Evolutionary conservation across 2,113 vertebrate genomes (phyloP), one percentile per base, ranked within the genome.

Genomic region (Apaloderma vittatum): DNA sequence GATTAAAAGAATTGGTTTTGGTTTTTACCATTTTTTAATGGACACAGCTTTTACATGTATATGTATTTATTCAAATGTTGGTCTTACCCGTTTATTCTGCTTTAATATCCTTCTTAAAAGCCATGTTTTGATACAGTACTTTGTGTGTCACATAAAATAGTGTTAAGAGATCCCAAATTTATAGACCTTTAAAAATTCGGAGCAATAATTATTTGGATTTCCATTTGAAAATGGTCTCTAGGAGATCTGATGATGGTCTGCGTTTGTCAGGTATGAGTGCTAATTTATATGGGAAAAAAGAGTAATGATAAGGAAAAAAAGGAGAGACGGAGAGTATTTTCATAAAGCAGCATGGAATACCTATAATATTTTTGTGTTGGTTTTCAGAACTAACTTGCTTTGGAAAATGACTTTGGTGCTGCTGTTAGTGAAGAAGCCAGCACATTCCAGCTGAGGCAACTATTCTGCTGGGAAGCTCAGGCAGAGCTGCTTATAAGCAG

Each of bases 91-190:
- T 92, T 43, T 46, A 82, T 71, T 78, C 16, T 73, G 19, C 80
- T 93, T 91, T 86, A 67, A 83, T 49, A 78, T 70, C 20, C 55
- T 72, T 5, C 8, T 70, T 96, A 90, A 90, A 93, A 88, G 10
- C 1, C 30, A 67, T 3, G 21, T 67, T 95, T 90, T 71, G 14
- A 83, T 86, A 43, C 21, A 58, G 11, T 12, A 6, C 2, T 82
- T 94, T 90, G 6, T 76, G 14, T 59, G 27, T 48, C 4, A 3
- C 36, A 86, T 84, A 93, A 86, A 88, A 79, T 55, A 88, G 29
- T 85, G 11, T 7, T 45, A 83, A 83, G 83, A 67, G 4, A 8
- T 49, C 13, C 15, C 15, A 88, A 49, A 79, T 88, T 91, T 70
- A 67, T 54, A 61, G 8, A 63, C 45, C 13, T 40, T 16, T 51